phyloP scores from a whole-genome alignment of 2,113 vertebrate genomes.

The Chitala chitala region DNA sequence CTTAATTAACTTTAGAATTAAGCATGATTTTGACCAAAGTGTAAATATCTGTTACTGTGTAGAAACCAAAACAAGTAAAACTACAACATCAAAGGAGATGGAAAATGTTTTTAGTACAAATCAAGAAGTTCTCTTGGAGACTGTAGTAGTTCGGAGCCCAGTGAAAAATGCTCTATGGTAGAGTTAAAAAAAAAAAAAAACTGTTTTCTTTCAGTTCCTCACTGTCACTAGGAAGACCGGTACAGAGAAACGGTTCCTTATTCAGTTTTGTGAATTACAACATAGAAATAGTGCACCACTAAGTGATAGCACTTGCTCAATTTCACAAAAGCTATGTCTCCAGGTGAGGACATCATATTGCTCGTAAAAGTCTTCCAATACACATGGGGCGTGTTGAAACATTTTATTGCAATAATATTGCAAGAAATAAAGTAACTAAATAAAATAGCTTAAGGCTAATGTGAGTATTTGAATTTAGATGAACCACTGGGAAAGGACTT shows the following conservation, averaged over 20 bases:
- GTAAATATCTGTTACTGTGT: too few relatives aligned
- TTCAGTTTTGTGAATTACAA: conserved; percentile 6
- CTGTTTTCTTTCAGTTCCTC: conserved; percentile 8
- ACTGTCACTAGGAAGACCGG: not conserved
- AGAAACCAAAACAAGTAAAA: too few relatives aligned
- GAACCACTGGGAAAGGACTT: not conserved
- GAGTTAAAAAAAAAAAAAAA: not conserved
- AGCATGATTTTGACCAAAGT: too few relatives aligned
- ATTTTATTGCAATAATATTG: not conserved
- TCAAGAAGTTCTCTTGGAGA: too few relatives aligned
- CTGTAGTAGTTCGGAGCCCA: not conserved
- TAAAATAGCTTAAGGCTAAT: not conserved
- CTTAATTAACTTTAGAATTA: too few relatives aligned
- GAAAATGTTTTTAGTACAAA: too few relatives aligned
- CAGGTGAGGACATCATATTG: not conserved
- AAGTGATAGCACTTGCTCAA: not conserved
- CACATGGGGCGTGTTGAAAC: not conserved
- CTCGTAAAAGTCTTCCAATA: not conserved
- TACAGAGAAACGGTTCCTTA: not conserved
- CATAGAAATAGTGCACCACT: conserved; percentile 2
- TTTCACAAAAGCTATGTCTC: not conserved
- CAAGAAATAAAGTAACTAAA: conserved; percentile 1
- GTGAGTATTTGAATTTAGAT: not conserved
- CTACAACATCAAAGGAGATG: too few relatives aligned
- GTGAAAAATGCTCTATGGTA: not conserved